Base-by-base conservation (phyloP, 2,797 vertebrate species). In the Ceyx erithaca region DNA sequence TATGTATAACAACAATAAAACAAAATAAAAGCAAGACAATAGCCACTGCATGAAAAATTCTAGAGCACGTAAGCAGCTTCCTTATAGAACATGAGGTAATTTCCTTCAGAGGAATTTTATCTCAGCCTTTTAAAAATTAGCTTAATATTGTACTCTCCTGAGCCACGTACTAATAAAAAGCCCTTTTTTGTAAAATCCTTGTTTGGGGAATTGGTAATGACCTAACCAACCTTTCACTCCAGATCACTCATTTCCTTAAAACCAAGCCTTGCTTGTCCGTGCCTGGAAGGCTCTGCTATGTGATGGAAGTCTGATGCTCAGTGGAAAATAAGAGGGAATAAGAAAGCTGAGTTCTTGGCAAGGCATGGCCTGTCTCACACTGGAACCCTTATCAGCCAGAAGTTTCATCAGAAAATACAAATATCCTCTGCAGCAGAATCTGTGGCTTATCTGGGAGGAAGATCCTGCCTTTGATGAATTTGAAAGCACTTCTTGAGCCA, bases 11-110 rank as follows among this genome's bases (percentile, higher is more conserved):
- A 78, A 92, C 58, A 93, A 67, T 77, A 92, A 80, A 88, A 80
- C 71, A 77, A 96, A 92, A 94, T 87, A 87, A 93, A 94, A 89
- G 69, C 77, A 93, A 88, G 94, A 96, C 94, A 95, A 95, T 96
- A 80, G 93, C 31, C 51, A 52, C 85, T 30, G 37, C 85, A 94
- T 70, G 90, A 94, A 95, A 93, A 96, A 81, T 66, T 79, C 67
- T 84, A 40, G 40, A 67, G 87, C 92, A 94, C 71, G 81, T 91
- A 95, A 86, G 87, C 93, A 78, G 90, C 68, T 96, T 96, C 93
- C 96, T 95, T 91, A 86, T 52, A 92, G 89, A 48, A 77, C 79
- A 87, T 95, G 87, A 94, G 64, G 72, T 95, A 81, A 96, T 92
- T 96, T 96, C 95, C 95, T 95, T 89, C 72, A 51, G 31, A 95